Evolutionary conservation across 1,140 invertebrate genomes (phyloP).

Genomic region (Ganaspis sp.): DNA sequence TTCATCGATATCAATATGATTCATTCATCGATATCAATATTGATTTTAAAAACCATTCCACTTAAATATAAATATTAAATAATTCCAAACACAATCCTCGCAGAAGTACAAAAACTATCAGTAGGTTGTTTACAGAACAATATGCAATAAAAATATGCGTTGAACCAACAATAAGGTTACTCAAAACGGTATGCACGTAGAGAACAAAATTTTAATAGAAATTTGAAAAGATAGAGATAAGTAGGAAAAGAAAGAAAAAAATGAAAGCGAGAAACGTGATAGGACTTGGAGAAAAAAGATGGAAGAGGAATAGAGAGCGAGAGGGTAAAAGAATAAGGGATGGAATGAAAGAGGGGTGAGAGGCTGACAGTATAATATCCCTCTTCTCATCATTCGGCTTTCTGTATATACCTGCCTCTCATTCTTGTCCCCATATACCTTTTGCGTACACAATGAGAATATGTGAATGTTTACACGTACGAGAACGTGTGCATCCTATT

Average conservation of each 20-base stretch:
- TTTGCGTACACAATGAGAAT: conserved; percentile 5
- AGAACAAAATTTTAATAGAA: background rate
- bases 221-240: background rate
- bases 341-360: conserved; percentile 12
- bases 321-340: background rate
- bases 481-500: conserved; percentile 19
- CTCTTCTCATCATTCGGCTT: background rate
- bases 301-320: background rate
- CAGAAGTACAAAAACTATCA: no score
- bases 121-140: no score
- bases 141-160: no score
- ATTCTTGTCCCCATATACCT: background rate
- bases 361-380: background rate
- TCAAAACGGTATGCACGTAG: no score
- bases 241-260: background rate
- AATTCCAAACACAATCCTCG: no score
- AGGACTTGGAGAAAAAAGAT: background rate
- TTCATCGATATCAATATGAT: no score
- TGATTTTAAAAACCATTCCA: no score
- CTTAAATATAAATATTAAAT: no score
- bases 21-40: no score
- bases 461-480: background rate
- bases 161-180: no score
- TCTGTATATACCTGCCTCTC: background rate
- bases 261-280: background rate